phyloP scores from a whole-genome alignment of 2,113 vertebrate genomes.

The Brachirus orientalis region DNA sequence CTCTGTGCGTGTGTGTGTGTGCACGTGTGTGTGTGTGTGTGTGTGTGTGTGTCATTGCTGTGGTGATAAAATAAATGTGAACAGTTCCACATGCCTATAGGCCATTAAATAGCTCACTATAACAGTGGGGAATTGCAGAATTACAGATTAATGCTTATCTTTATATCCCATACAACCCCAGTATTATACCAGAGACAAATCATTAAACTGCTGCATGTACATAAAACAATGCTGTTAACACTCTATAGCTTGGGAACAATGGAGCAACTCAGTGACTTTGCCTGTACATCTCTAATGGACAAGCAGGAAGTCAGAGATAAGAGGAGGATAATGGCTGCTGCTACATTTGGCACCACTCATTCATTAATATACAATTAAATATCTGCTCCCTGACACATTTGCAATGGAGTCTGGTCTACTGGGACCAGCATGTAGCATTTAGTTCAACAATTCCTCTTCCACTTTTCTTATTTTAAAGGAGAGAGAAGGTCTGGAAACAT shows the following conservation, averaged over 20 bases:
- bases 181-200: constrained; percentile 64
- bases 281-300: constrained; percentile 54
- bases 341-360: constrained; percentile 42
- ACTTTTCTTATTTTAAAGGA: no score
- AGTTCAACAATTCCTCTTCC: constrained; percentile 37
- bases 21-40: neutral
- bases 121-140: constrained; percentile 58
- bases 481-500: constrained; percentile 13
- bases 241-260: constrained; percentile 51
- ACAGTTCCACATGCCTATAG: constrained; percentile 47
- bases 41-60: neutral
- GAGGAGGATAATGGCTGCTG: constrained; percentile 46
- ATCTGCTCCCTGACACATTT: constrained; percentile 38
- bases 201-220: constrained; percentile 61
- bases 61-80: constrained; percentile 12
- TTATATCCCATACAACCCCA: constrained; percentile 67
- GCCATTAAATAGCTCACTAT: constrained; percentile 54
- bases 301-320: constrained; percentile 69
- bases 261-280: constrained; percentile 54
- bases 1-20: constrained; percentile 12
- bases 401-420: constrained; percentile 18
- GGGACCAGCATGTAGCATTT: constrained; percentile 32
- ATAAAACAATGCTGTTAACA: constrained; percentile 77
- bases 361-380: constrained; percentile 56
- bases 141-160: constrained; percentile 70